Conservation (phyloP, 2,888 invertebrate genomes). For the Euplexia lucipara region DNA sequence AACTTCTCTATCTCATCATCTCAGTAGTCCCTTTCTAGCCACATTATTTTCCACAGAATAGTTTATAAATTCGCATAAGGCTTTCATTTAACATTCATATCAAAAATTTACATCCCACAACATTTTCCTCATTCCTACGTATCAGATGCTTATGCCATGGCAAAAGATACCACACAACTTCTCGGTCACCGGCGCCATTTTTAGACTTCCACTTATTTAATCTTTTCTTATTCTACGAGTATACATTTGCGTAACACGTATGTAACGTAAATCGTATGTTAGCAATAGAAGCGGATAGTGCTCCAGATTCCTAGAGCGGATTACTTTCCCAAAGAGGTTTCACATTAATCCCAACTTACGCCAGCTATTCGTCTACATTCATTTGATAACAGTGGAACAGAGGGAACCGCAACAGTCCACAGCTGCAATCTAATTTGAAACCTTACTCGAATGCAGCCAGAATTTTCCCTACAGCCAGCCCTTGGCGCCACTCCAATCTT, state of each 20-base stretch:
- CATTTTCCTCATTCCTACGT: no score
- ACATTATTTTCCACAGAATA: no score
- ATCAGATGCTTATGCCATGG: no score
- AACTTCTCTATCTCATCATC: no score
- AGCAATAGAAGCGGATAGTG: constrained; percentile 23
- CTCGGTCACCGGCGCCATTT: no score
- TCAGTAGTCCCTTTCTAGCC: no score
- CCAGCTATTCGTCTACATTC: constrained; percentile 57
- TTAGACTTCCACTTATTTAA: no score
- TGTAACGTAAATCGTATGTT: constrained; percentile 3
- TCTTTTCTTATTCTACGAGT: no score
- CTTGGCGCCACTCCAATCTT: constrained; percentile 82
- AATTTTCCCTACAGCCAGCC: constrained; percentile 69
- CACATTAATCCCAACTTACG: constrained; percentile 48
- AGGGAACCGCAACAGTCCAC: constrained; percentile 57
- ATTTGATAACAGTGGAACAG: constrained; percentile 59
- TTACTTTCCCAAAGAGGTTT: constrained; percentile 48
- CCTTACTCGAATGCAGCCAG: constrained; percentile 73
- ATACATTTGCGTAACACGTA: not conserved
- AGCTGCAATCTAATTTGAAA: constrained; percentile 77
- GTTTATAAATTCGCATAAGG: no score
- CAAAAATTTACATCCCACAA: no score
- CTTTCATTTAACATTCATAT: no score
- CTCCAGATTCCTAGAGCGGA: constrained; percentile 27
- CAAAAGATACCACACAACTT: no score